Base-by-base conservation (phyloP, 2,797 vertebrate genomes). In the Telmatherina bonti region DNA sequence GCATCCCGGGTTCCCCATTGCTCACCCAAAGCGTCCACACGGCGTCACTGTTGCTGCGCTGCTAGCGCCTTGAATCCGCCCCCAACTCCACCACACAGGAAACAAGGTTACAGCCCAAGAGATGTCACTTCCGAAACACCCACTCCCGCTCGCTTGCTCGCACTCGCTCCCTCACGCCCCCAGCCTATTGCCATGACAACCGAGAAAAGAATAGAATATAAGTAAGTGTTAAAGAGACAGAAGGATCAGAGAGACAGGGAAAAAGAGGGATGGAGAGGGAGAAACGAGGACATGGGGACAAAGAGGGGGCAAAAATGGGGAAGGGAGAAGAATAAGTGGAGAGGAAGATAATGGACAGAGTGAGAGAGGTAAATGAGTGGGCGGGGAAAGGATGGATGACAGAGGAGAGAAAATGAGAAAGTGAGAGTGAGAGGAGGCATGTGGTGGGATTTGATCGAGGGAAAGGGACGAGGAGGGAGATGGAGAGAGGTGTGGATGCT, bases 81-180 rank as follows among this genome's bases (percentile, higher is more conserved):
- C 91, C 89, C 87, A 91, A 90, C 93, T 89, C 91, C 91, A 91
- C 89, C 91, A 91, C 90, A 93, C 94, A 95, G 95, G 95, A 95
- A 95, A 94, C 93, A 92, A 94, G 94, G 93, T 94, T 94, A 95
- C 93, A 92, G 93, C 93, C 93, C 93, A 89, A 94, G 93, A 94
- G 93, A 95, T 94, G 94, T 95, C 95, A 95, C 93, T 94, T 95
- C 94, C 94, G 93, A 94, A 93, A 94, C 95, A 86, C 94, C 95
- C 94, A 94, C 95, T 93, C 93, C 79, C 88, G 88, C 91, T 91
- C 86, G 89, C 90, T 93, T 82, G 85, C 92, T 90, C 91, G 79
- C 91, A 79, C 90, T 92, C 91, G 83, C 88, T 93, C 92, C 90
- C 91, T 88, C 93, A 95, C 95, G 92, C 94, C 94, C 94, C 93